phyloP scores from a whole-genome alignment of 2,888 invertebrate species.

The Hirtodrosophila duncani region DNA sequence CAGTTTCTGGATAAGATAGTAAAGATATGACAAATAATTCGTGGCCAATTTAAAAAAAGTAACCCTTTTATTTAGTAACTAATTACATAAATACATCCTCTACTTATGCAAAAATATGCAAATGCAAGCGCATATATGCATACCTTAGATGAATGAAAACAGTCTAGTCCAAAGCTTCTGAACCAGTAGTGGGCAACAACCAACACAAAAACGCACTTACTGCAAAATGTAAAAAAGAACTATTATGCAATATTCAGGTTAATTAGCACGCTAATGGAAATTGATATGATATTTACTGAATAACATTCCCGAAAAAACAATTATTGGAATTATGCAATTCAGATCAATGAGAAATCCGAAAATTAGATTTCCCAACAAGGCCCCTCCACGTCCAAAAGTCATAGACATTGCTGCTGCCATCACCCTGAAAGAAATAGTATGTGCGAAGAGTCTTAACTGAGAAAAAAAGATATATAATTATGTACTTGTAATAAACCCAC shows the following conservation, averaged over 20 bases:
- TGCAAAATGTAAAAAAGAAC: slow-evolving; percentile 76
- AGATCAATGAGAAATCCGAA: slow-evolving; percentile 89
- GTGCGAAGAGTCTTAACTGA: too few relatives aligned
- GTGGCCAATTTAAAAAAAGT: too few relatives aligned
- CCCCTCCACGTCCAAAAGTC: slow-evolving; percentile 88
- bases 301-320: slow-evolving; percentile 85
- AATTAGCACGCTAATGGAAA: too few relatives aligned
- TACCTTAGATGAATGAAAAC: too few relatives aligned
- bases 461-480: not conserved
- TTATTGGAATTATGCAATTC: slow-evolving; percentile 87
- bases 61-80: too few relatives aligned
- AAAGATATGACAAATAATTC: too few relatives aligned
- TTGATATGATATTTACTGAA: slow-evolving; percentile 82
- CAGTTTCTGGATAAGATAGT: too few relatives aligned
- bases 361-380: slow-evolving; percentile 86
- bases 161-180: slow-evolving; percentile 81
- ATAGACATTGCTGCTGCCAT: slow-evolving; percentile 90
- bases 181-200: slow-evolving; percentile 87
- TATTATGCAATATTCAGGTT: slow-evolving; percentile 34
- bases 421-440: slow-evolving; percentile 81
- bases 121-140: too few relatives aligned
- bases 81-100: too few relatives aligned
- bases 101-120: too few relatives aligned
- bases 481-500: slow-evolving; percentile 76
- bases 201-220: slow-evolving; percentile 87